These are phyloP conservation scores for Philonicus albiceps DNA, from an alignment of 2,888 invertebrate species.

Conservation along the genomic window DNA sequence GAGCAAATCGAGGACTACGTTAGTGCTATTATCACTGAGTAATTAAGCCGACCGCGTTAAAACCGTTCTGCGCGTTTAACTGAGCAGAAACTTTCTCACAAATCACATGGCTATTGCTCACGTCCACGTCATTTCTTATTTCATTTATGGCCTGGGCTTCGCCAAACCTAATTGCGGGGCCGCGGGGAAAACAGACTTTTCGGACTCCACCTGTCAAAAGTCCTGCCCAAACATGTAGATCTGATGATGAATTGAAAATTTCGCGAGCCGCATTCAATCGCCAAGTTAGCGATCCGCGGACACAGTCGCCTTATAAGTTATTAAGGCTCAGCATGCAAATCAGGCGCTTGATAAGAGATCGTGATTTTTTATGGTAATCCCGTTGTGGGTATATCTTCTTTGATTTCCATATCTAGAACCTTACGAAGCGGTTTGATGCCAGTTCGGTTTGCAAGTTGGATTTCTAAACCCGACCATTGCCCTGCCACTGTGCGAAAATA, in stretches of 20 bases:
- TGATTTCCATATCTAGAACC: slow-evolving; percentile 21
- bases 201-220: slow-evolving; percentile 14
- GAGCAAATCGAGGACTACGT: not conserved
- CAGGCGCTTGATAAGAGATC: slow-evolving; percentile 23
- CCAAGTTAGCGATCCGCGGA: slow-evolving; percentile 7
- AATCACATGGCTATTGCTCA: not conserved
- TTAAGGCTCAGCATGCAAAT: slow-evolving; percentile 27
- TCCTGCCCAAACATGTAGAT: slow-evolving; percentile 26
- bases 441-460: not conserved
- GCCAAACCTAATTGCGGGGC: not conserved
- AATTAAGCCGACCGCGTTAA: not conserved
- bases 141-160: not conserved
- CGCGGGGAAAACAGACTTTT: not conserved
- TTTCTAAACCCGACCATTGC: not conserved
- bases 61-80: not conserved
- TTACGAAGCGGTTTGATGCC: not conserved
- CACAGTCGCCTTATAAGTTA: slow-evolving; percentile 32
- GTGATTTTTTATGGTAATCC: slow-evolving; percentile 35
- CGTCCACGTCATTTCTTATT: not conserved
- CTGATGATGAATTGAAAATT: slow-evolving; percentile 29
- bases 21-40: not conserved
- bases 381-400: slow-evolving; percentile 6
- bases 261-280: slow-evolving; percentile 4
- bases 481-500: not conserved
- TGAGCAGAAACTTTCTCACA: not conserved